Conservation (phyloP, 2,888 invertebrate genomes). For the Conistra vaccinii region DNA sequence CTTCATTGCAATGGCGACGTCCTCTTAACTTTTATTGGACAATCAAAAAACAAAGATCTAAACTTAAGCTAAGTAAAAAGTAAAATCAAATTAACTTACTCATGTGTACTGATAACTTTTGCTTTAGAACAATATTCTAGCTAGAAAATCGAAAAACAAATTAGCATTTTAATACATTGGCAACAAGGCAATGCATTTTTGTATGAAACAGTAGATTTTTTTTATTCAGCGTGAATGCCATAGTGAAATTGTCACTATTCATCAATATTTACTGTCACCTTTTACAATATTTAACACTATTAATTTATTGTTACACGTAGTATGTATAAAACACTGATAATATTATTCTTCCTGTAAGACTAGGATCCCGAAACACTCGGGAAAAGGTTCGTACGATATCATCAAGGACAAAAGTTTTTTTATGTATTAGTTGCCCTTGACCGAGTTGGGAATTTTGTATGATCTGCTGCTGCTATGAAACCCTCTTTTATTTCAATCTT, state of each 20-base stretch:
- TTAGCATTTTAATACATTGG: too few species aligned
- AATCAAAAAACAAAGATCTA: background rate
- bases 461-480: slow-evolving; percentile 1
- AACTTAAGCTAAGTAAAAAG: background rate
- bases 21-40: background rate
- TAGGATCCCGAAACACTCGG: background rate
- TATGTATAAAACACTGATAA: background rate
- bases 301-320: background rate
- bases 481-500: background rate
- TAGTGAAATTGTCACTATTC: too few species aligned
- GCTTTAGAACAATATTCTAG: too few species aligned
- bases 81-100: too few species aligned
- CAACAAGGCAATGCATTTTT: too few species aligned
- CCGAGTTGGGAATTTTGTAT: background rate
- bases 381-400: background rate
- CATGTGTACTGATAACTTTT: too few species aligned
- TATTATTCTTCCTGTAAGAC: background rate
- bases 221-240: too few species aligned
- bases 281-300: background rate
- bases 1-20: background rate
- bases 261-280: too few species aligned
- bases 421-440: slow-evolving; percentile 10
- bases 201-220: too few species aligned
- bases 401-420: slow-evolving; percentile 11
- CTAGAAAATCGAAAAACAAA: too few species aligned